Conservation (phyloP, 2,888 invertebrate species). For the Acrocyrtus sp. region DNA sequence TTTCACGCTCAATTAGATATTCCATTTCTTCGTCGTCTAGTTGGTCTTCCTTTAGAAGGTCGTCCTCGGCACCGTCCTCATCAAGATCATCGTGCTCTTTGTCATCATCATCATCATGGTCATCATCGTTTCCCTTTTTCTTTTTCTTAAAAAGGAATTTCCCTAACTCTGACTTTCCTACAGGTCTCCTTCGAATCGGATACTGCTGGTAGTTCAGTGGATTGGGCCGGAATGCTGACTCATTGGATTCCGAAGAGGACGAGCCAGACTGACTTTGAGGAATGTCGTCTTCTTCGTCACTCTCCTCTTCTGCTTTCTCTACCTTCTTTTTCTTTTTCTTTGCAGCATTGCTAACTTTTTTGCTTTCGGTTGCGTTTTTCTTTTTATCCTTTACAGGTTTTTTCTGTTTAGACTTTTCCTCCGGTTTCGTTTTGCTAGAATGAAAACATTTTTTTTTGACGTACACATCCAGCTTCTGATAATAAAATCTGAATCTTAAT, state of each 20-base stretch:
- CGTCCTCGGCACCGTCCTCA: neutral
- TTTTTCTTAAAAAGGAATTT: conserved; percentile 15
- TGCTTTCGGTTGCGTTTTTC: conserved; percentile 11
- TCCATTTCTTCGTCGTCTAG: conserved; percentile 32
- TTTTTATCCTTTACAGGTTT: neutral
- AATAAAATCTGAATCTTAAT: no score
- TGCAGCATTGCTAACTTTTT: neutral
- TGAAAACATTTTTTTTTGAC: no score
- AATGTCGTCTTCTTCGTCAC: conserved; percentile 15
- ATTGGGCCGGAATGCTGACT: conserved; percentile 18
- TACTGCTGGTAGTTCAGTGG: neutral
- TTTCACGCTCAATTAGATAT: conserved; percentile 17
- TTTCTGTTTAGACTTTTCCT: no score
- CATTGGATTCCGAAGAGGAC: conserved; percentile 27
- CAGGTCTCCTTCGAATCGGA: neutral
- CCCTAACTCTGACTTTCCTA: no score
- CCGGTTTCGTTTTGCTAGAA: no score
- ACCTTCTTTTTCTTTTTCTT: conserved; percentile 16
- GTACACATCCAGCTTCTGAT: no score
- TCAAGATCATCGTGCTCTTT: neutral
- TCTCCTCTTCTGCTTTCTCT: conserved; percentile 5
- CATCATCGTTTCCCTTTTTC: conserved; percentile 5
- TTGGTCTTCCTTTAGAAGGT: no score
- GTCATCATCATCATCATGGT: conserved; percentile 7
- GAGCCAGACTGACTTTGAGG: conserved; percentile 4